Evolutionary conservation across 37 sponge, comb jelly and placozoan genomes (phyloP), one percentile per base, ranked within the genome.

Genomic region (Tethya wilhelma): DNA sequence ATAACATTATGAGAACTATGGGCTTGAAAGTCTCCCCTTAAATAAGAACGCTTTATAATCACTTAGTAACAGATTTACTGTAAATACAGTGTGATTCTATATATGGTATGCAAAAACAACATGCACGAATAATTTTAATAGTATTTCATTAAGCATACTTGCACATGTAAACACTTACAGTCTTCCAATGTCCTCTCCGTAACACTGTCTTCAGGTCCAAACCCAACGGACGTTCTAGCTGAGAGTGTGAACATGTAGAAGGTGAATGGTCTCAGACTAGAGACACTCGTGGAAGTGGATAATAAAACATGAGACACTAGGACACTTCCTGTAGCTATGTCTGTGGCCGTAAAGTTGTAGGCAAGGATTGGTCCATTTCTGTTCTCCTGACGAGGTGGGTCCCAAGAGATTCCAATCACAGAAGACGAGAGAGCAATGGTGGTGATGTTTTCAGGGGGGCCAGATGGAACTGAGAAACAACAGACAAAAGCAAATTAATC

Each of bases 331-430:
- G 62, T 59, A 12, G 7, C 28, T 30, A 23, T 25, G 17, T 71
- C 71, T n/a, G 53, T 71, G 0, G 44, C 67, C 11, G 74, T 73
- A 9, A 82, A 29, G 36, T 70, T 73, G 44, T 82, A 82, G 65
- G 11, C 33, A 33, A 19, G 62, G 37, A 67, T 67, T 36, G 40
- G 38, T 71, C 82, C 82, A 71, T 82, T 72, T 32, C 37, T 2
- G 49, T 62, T 36, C 42, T 72, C 73, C 2, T 36, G 8, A 11
- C 12, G 44, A 40, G 73, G 72, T 32, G 73, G 64, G 14, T 44
- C 46, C 73, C 82, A 82, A 37, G 2, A 22, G 28, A 71, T 4
- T 3, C 5, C 20, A n/a, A 71, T 44, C 49, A 23, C 25, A 71
- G 26, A 4, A 42, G 71, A 44, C 8, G 49, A 41, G 6, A 44